These are phyloP conservation scores for Sebastes taczanowskii DNA, from an alignment of 2,797 vertebrate genomes.

Conservation along the genomic window DNA sequence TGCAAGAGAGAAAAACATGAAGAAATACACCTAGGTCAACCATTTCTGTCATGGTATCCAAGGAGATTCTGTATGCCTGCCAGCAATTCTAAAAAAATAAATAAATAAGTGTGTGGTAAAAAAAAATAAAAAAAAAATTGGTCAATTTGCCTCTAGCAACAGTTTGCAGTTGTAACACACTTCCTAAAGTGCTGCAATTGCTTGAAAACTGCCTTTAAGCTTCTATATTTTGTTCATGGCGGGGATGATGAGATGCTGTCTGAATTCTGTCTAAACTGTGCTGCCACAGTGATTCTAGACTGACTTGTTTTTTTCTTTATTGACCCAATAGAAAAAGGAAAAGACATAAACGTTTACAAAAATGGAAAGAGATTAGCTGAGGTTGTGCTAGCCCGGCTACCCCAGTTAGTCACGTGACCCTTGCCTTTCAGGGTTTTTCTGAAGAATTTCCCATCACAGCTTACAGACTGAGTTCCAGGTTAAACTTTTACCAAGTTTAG, in stretches of 20 bases:
- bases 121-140: not conserved
- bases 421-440: not conserved
- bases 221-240: not conserved
- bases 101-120: not conserved
- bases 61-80: not conserved
- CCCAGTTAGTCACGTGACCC: not conserved
- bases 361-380: not conserved
- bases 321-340: not conserved
- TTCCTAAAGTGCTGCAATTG: not conserved
- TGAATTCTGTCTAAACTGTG: not conserved
- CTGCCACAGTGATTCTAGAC: not conserved
- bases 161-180: not conserved
- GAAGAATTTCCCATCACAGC: not conserved
- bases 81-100: not conserved
- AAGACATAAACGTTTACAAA: not conserved
- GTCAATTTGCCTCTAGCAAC: slow-evolving; percentile 2
- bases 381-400: not conserved
- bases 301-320: not conserved
- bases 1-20: not conserved
- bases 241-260: not conserved
- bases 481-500: not conserved
- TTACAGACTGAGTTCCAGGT: not conserved
- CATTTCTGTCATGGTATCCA: not conserved
- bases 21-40: not conserved
- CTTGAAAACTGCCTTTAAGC: not conserved